Conservation (phyloP, 1,140 invertebrate species). For the Neoseiulus cucumeris region DNA sequence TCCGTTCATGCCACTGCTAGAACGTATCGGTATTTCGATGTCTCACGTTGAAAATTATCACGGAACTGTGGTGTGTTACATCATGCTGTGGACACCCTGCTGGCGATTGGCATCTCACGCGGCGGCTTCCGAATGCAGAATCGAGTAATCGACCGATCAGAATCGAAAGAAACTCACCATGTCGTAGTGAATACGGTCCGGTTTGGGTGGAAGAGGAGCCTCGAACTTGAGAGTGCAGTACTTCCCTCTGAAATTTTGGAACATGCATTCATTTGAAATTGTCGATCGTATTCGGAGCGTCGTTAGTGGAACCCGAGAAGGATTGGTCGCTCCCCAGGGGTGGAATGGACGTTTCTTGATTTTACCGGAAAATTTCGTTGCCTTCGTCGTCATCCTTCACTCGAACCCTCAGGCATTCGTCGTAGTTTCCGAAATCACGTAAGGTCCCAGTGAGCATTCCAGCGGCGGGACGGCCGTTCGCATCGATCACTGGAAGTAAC, state of each 20-base stretch:
- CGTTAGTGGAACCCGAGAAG: too few relatives aligned
- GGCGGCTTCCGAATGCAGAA: too few relatives aligned
- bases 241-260: conserved; percentile 18
- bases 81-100: too few relatives aligned
- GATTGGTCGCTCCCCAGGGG: too few relatives aligned
- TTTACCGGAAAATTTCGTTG: background rate
- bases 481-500: conserved; percentile 23
- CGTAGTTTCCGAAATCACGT: conserved; percentile 24
- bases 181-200: background rate
- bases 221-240: conserved; percentile 18
- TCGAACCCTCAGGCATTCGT: conserved; percentile 22
- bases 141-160: background rate
- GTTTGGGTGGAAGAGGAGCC: conserved; percentile 18
- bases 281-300: too few relatives aligned
- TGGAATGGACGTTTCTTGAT: too few relatives aligned
- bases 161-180: background rate
- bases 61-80: too few relatives aligned
- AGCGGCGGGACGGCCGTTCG: conserved; percentile 23
- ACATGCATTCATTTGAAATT: background rate
- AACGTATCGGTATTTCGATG: too few relatives aligned
- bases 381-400: conserved; percentile 12
- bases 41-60: too few relatives aligned
- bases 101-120: too few relatives aligned
- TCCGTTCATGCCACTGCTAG: too few relatives aligned
- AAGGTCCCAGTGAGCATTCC: conserved; percentile 25